Evolutionary conservation across 2,113 vertebrate genomes (phyloP).

Genomic region (Ageneiosus marmoratus): DNA sequence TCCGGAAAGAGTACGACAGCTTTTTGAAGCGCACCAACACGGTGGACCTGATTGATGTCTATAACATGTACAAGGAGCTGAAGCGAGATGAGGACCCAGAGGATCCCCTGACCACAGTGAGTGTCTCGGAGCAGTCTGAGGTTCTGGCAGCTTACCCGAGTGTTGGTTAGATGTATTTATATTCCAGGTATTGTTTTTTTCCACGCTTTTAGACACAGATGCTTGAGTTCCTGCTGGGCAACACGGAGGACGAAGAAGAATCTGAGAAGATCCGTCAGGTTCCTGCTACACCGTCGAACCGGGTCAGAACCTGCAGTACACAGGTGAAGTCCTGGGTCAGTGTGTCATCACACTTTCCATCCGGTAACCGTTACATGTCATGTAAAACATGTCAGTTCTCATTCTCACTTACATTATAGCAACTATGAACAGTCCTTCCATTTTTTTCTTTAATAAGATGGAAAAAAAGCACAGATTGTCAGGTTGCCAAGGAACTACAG

Average conservation of each 20-base stretch:
- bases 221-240: constrained; percentile 80
- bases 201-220: constrained; percentile 76
- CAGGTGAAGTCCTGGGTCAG: constrained; percentile 59
- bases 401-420: not conserved
- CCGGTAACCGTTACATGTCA: no score
- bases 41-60: constrained; percentile 87
- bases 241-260: constrained; percentile 50
- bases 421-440: not conserved
- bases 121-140: constrained; percentile 55
- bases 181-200: constrained; percentile 35
- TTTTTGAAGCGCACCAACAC: constrained; percentile 85
- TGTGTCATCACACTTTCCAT: not conserved
- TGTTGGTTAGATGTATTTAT: not conserved
- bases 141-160: not conserved
- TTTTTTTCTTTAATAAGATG: not conserved
- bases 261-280: constrained; percentile 45
- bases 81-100: constrained; percentile 67
- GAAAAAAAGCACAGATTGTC: not conserved
- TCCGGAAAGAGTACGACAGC: constrained; percentile 77
- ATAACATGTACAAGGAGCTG: constrained; percentile 73
- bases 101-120: constrained; percentile 77
- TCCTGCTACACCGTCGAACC: constrained; percentile 66
- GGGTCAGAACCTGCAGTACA: constrained; percentile 48
- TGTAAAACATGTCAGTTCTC: not conserved
- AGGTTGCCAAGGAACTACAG: not conserved